Evolutionary conservation across 2,113 vertebrate genomes (phyloP), one percentile per base, ranked within the genome.

Genomic region (Climacteris rufus): DNA sequence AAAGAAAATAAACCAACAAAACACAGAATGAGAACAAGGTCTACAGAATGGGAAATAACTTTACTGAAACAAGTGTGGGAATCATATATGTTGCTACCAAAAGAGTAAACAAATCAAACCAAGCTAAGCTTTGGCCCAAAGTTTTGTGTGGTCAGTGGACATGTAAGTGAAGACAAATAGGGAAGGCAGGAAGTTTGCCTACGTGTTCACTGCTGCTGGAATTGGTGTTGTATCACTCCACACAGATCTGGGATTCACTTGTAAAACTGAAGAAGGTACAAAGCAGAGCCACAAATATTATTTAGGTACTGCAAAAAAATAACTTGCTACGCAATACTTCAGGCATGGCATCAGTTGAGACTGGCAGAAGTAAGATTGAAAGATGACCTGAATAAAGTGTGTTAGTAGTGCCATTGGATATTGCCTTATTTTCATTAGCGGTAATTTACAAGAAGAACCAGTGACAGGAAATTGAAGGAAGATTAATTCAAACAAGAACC

Each of bases 111-210:
- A 40, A 45, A 50, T n/a, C 15, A 79, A 65, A 52, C 7, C 23
- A 70, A 80, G 13, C 13, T 63, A 52, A 56, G 30, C 35, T 84
- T 70, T 37, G n/a, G 8, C 37, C 28, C 9, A 45, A 60, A 60
- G 13, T 19, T 35, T 61, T 71, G 23, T 30, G 28, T 31, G 37
- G 13, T 37, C 45, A 31, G 60, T 50, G 31, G 28, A 33, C 3
- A 8, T 1, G 4, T 24, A 31, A 13, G 4, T 10, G 13, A 20
- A 40, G 13, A 33, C 24, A 63, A 44, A 15, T 2, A 23, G 2
- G 16, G 9, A 49, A 12, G n/a, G 16, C 69, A 59, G 6, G 4
- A 18, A 47, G 28, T 45, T 81, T 31, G 15, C 16, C 22, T 42
- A 13, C 15, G 2, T 37, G 15, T 31, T 28, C 49, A 39, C 11